Evolutionary conservation across 92 coral and sea anemone species (phyloP).

Genomic region (Palythoa heliodiscus): DNA sequence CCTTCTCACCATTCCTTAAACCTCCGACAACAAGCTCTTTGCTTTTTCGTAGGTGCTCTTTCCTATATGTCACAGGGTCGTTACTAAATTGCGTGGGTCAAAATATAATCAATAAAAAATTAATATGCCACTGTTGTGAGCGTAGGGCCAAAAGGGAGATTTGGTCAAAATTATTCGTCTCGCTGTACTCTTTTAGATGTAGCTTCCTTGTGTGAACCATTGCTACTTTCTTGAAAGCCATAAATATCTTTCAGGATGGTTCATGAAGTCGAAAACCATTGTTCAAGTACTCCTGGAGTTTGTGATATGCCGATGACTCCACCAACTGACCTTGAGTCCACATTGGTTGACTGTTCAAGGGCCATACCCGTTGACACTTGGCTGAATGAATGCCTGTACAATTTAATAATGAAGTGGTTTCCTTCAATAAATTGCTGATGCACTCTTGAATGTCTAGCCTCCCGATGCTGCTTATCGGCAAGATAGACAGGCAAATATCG

Average conservation of each 20-base stretch:
- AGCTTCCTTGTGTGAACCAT: conserved; percentile 50
- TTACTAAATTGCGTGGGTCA: background rate
- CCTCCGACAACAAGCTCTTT: conserved; percentile 15
- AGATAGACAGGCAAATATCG: conserved; percentile 55
- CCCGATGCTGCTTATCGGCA: conserved; percentile 49
- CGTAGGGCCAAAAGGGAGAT: too few relatives aligned
- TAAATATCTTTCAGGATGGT: conserved; percentile 40
- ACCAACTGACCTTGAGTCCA: conserved; percentile 8
- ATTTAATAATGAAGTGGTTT: conserved; percentile 30
- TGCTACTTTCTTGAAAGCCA: conserved; percentile 42
- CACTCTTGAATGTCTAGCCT: conserved; percentile 38
- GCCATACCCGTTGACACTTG: background rate
- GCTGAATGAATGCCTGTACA: conserved; percentile 35
- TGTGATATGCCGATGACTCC: conserved; percentile 46
- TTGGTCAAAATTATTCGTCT: too few relatives aligned
- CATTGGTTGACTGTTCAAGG: background rate
- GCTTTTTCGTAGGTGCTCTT: background rate
- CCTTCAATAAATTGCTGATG: conserved; percentile 49
- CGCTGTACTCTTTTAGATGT: conserved; percentile 32
- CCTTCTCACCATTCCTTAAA: background rate
- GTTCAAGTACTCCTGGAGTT: conserved; percentile 21
- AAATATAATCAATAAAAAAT: too few relatives aligned
- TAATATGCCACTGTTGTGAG: too few relatives aligned
- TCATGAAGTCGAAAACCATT: conserved; percentile 24
- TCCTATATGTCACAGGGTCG: background rate